Base-by-base conservation (phyloP, 1,140 invertebrate species). In the Aleiodes sp. region DNA sequence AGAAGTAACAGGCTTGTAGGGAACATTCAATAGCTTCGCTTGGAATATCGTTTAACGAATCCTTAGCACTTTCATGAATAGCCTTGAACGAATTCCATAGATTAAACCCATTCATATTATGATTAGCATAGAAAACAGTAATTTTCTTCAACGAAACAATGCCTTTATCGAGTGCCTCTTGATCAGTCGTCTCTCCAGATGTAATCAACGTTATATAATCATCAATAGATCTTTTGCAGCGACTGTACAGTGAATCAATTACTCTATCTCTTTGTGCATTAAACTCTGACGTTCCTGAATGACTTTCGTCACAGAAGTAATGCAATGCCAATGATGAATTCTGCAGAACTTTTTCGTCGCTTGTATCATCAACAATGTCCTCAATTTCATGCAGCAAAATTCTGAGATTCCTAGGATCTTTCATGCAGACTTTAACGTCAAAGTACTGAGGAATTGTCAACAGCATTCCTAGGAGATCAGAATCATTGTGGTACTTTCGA, bases 391-490 rank as follows among this genome's bases (percentile, higher is more conserved):
- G 91, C 73, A 98, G 87, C 28, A 99, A 86, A 31, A 91, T 86
- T 77, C 94, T 92, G 56, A 91, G 86, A 83, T 91, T 93, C 78
- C 90, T 79, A 19, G 98, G 97, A 82, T 98, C 96, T 28, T 97
- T 88, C 66, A 95, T 98, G 81, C 98, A 98, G 71, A 97, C 91
- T 87, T 98, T 96, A 19, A 99, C 88, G 82, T 99, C 96, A 87
- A 99, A 99, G 87, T 98, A 96, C 81, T 97, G 96, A 28, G 98
- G 97, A 75, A 99, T 94, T 57, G 92, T 89, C 46, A 98, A 88
- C 7, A 99, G 87, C 88, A 99, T 98, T 12, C 94, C 92, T 16
- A 99, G 88, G 86, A 99, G 99, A 81, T 99, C 97, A 61, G 93
- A 91, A 88, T 99, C 98, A 9, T 95, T 96, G 75, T 94, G 91